These are phyloP conservation scores for Ennomos fuscantarius DNA, from an alignment of 2,888 invertebrate species.

Conservation along the genomic window DNA sequence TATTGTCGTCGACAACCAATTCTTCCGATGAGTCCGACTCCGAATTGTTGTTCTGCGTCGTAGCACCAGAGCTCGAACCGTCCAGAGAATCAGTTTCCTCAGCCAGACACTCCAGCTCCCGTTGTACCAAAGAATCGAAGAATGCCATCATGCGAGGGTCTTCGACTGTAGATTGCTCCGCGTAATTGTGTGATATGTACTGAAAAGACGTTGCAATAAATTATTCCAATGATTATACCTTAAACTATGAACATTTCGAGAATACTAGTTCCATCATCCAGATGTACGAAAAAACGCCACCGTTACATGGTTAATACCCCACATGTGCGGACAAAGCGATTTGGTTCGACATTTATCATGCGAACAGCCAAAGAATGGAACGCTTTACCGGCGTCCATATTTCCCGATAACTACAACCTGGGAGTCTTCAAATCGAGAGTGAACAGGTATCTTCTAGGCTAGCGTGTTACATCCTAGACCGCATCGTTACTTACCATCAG, in stretches of 20 bases:
- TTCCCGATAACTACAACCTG: too few species aligned
- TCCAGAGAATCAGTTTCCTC: constrained; percentile 81
- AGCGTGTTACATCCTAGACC: too few species aligned
- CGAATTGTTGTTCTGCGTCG: constrained; percentile 54
- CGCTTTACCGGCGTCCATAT: too few species aligned
- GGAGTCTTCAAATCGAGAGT: too few species aligned
- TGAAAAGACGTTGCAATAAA: constrained; percentile 50
- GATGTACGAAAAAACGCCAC: too few species aligned
- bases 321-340: too few species aligned
- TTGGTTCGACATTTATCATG: too few species aligned
- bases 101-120: constrained; percentile 92
- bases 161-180: constrained; percentile 94
- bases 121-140: constrained; percentile 96
- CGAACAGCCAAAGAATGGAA: too few species aligned
- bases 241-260: not conserved
- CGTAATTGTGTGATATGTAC: constrained; percentile 95
- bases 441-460: too few species aligned
- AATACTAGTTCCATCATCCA: not conserved
- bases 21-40: constrained; percentile 59
- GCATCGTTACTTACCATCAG: too few species aligned
- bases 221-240: not conserved
- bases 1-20: constrained; percentile 54
- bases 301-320: too few species aligned
- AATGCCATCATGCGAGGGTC: constrained; percentile 98
- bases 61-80: constrained; percentile 61